Conservation (phyloP, 2,113 vertebrate genomes). For the Oreochromis niloticus region DNA sequence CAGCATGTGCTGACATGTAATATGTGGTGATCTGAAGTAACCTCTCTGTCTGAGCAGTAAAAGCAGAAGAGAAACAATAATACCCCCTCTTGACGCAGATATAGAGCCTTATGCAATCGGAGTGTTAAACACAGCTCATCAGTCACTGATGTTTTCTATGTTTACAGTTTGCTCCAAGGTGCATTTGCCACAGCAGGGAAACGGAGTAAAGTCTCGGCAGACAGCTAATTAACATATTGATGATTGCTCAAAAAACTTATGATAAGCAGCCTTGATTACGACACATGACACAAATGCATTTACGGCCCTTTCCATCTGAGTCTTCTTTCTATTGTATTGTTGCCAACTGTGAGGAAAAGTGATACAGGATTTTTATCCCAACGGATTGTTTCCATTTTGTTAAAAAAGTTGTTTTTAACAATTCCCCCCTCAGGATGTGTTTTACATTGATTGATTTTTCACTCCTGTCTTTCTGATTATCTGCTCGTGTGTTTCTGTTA, state of each 20-base stretch:
- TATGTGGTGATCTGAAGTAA: conserved; percentile 53
- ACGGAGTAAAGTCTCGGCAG: neutral
- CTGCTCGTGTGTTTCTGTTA: neutral
- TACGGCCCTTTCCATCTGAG: neutral
- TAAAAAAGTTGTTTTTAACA: neutral
- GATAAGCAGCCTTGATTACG: conserved; percentile 10
- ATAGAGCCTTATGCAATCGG: neutral
- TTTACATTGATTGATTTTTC: neutral
- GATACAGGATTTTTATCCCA: neutral
- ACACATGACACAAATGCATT: neutral
- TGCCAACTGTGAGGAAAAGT: neutral
- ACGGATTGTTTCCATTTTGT: neutral
- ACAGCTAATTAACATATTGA: conserved; percentile 20
- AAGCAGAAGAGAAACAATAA: conserved; percentile 12
- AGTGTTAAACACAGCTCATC: neutral
- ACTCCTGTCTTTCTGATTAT: neutral
- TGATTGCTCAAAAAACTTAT: neutral
- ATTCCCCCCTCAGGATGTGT: neutral
- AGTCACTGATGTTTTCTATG: neutral
- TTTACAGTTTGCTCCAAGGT: neutral
- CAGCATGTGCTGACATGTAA: conserved; percentile 37
- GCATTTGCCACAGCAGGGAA: conserved; percentile 8
- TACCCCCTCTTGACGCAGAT: neutral
- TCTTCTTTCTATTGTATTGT: neutral
- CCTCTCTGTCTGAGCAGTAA: conserved; percentile 22